Base-by-base conservation (phyloP, 2,888 invertebrate species). In the Limnephilus lunatus region DNA sequence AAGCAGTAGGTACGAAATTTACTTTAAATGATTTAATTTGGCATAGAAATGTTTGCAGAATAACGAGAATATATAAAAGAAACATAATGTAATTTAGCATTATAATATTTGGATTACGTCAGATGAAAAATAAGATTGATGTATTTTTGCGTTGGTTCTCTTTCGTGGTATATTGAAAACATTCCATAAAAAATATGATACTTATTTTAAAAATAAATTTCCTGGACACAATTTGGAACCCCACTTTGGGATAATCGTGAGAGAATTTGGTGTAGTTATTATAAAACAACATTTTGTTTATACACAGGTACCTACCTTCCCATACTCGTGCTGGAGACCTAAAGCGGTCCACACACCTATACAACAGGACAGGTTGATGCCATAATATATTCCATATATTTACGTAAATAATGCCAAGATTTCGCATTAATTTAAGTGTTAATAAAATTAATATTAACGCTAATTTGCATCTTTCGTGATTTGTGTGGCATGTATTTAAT, bases 281-380 rank as follows among this genome's bases (percentile, higher is more conserved):
- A 93, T 93, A 93, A 93, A 91, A 91, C 92, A 92, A 91, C 92
- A 91, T 92, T 90, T 87, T 93, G 93, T 93, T 93, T 92, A 92
- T 91, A 91, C 91, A 83, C 44, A 25, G 39, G 39, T 85, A 85
- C 19, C 35, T 44, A 85, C 39, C 32, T 39, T 39, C n/a, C 85
- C n/a, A 85, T 85, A 68, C 53, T 68, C 53, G 53, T 68, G 53
- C 53, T 19, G 5, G 53, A 25, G 25, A 68, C 14, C 85, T 85
- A 85, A 44, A 85, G 48, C 25, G n/a, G 85, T n/a, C 85, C 85
- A 35, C 44, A 85, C 85, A 85, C 85, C n/a, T 19, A 5, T 9
- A 1, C 25, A n/a, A 25, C 85, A 85, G 19, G n/a, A 25, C 82
- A 82, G 53, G 53, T 68, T 68, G 53, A 68, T 19, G 5, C 19